Evolutionary conservation across 2,797 vertebrate genomes (phyloP).

Genomic region (Apodemus agrarius): DNA sequence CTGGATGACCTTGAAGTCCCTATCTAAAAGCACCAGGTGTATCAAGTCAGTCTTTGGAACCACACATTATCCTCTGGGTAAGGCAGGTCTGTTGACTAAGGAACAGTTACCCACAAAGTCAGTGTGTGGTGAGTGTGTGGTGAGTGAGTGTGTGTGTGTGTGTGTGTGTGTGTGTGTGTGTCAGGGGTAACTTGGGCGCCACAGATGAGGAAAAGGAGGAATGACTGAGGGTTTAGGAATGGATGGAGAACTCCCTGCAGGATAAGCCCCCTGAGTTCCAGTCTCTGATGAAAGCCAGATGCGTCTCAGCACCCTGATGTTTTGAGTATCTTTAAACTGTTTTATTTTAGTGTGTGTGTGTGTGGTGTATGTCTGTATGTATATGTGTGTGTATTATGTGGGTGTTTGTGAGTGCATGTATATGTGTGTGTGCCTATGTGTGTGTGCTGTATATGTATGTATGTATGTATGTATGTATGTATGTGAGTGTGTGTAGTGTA

Average conservation of each 20-base stretch:
- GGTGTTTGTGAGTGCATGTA: background rate
- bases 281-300: background rate
- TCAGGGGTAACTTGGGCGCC: background rate
- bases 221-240: background rate
- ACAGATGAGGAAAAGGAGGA: background rate
- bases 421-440: background rate
- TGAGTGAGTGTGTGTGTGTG: background rate
- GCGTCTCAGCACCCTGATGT: background rate
- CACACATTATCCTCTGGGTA: constrained; percentile 55
- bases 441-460: background rate
- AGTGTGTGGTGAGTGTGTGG: background rate
- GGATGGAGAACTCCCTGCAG: background rate
- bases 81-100: constrained; percentile 79
- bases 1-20: background rate
- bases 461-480: background rate
- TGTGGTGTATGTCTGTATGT: background rate
- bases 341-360: background rate
- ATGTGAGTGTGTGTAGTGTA: background rate
- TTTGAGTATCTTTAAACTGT: background rate
- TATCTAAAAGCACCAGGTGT: constrained; percentile 53
- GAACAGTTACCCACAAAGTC: background rate
- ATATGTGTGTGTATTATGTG: background rate
- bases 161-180: background rate
- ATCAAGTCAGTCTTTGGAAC: constrained; percentile 71
- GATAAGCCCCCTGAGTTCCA: background rate